Percentiles rank a stretch among this genome's conserved stretches.
Evolutionary conservation across 2,888 invertebrate species (phyloP).

Genomic region (Diogma glabrata): DNA sequence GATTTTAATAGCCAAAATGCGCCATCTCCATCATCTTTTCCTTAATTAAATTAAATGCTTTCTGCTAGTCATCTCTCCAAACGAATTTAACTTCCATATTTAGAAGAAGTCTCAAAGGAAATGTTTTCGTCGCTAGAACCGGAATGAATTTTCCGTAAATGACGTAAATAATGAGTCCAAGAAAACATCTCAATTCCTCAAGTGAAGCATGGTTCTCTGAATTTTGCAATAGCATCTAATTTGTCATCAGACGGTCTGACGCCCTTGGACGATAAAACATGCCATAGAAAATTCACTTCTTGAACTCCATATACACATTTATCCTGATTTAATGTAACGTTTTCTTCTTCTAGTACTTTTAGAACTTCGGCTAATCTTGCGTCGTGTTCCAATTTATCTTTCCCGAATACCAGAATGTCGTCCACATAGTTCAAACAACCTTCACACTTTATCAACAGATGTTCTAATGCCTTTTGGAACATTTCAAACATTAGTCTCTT

Average conservation of each 20-base stretch:
- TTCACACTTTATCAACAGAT: not conserved
- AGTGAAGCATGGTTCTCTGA: not conserved
- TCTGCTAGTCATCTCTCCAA: not conserved
- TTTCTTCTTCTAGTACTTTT: not conserved
- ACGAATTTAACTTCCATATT: no score
- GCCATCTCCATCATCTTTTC: not conserved
- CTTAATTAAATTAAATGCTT: not conserved
- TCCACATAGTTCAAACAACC: not conserved
- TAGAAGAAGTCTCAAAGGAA: not conserved
- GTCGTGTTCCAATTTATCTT: not conserved
- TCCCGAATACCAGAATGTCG: not conserved
- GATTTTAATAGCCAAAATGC: not conserved
- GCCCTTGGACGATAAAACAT: no score
- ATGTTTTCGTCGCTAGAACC: not conserved
- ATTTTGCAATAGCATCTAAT: not conserved
- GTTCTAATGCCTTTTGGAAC: not conserved
- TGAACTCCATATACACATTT: no score
- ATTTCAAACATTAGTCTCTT: not conserved
- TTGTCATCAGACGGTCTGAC: not conserved
- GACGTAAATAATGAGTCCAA: not conserved
- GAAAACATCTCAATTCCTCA: not conserved
- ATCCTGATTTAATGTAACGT: no score
- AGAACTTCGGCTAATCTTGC: not conserved
- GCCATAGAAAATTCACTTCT: no score
- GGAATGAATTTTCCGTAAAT: not conserved